phyloP scores from a whole-genome alignment of 2,888 invertebrate genomes.

The Aricia artaxerxes region DNA sequence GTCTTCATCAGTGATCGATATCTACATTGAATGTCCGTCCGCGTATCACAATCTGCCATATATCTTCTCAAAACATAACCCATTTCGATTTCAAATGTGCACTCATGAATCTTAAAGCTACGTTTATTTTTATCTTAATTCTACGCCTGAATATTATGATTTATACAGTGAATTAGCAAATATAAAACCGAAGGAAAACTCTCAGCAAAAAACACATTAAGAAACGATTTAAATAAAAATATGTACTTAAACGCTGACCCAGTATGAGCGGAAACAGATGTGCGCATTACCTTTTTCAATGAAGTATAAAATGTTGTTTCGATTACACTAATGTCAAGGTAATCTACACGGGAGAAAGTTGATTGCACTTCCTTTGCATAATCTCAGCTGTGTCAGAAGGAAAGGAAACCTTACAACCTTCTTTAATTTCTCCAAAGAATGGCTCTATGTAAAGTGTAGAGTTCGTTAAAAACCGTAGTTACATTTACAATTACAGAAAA shows the following conservation, averaged over 20 bases:
- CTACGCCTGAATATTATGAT: conserved; percentile 1
- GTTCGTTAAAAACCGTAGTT: not conserved
- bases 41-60: not conserved
- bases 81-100: conserved; percentile 17
- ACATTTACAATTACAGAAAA: no score
- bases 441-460: not conserved
- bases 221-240: conserved; percentile 45
- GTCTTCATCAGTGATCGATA: conserved; percentile 30
- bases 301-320: conserved; percentile 11
- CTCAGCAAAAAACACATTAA: not conserved
- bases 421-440: not conserved
- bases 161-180: not conserved
- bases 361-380: conserved; percentile 8
- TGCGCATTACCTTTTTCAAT: conserved; percentile 24
- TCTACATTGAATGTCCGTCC: conserved; percentile 27
- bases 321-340: conserved; percentile 19
- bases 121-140: not conserved
- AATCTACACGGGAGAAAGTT: conserved; percentile 12
- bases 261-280: conserved; percentile 41
- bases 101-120: not conserved
- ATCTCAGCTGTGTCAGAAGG: not conserved
- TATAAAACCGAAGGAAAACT: not conserved
- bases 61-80: conserved; percentile 12
- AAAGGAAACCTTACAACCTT: not conserved
- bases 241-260: conserved; percentile 49